Evolutionary conservation across 2,888 invertebrate species (phyloP), one percentile per base, ranked within the genome.

Genomic region (Tiliacea citrago): DNA sequence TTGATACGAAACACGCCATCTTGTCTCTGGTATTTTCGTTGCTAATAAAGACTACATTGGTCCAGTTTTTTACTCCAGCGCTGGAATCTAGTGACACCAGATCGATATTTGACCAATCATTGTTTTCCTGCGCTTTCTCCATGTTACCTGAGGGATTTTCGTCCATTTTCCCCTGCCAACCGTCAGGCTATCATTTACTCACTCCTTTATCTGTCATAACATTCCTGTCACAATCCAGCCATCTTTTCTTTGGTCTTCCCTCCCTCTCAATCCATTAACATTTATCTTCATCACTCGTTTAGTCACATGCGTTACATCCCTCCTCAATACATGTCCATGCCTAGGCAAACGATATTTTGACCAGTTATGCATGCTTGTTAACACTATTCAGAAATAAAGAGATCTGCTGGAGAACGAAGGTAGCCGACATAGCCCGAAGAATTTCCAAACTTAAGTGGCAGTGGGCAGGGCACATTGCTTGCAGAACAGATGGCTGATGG

Each of bases 1-100:
- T 86, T 78, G 75, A 62, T 60, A 77, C 66, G 24, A 68, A 84
- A 77, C 79, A 85, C 65, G 79, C 85, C 77, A 77, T 72, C 24
- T 61, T 49, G 61, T 75, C 21, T 63, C 35, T 81, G 49, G 45
- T 84, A 58, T 79, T 69, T 74, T 66, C 55, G 45, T 21, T 47
- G 18, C 29, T 60, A 6, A 29, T 49, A 49, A 57, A 49, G 42
- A 18, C 49, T 35, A 75, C n/a, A 57, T 39, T 42, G 10, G 49
- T 49, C n/a, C 39, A 63, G 24, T 45, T 12, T 24, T 42, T 35
- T 35, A 16, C 45, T 35, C 16, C 18, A 42, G 13, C 2, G 0
- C 39, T 55, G 53, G n/a, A 29, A 47, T 67, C 2, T 5, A 29
- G 24, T 29, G n/a, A n/a, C n/a, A 29, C 18, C 45, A 2, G 7